Conservation (phyloP, 2,888 invertebrate genomes). For the Platypus cylindrus region DNA sequence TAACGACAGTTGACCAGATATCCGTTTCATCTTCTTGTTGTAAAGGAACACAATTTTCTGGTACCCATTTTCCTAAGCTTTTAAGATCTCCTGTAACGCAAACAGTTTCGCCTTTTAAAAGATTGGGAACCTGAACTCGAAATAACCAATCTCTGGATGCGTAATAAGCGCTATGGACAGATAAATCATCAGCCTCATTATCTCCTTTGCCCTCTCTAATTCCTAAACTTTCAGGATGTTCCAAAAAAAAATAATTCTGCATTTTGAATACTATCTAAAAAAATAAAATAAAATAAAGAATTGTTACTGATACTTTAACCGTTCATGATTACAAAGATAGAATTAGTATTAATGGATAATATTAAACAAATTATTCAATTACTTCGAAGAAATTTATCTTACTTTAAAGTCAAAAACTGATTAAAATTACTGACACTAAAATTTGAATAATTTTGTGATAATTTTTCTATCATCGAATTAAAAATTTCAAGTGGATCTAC, state of each 20-base stretch:
- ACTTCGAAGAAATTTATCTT: too few relatives aligned
- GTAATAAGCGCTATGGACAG: slow-evolving; percentile 16
- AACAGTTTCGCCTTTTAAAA: slow-evolving; percentile 49
- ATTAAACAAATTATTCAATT: too few relatives aligned
- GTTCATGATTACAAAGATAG: too few relatives aligned
- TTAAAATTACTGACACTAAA: too few relatives aligned
- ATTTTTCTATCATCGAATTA: too few relatives aligned
- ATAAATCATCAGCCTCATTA: slow-evolving; percentile 10
- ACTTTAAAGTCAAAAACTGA: too few relatives aligned
- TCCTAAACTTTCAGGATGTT: slow-evolving; percentile 38
- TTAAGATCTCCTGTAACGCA: slow-evolving; percentile 57
- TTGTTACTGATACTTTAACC: too few relatives aligned
- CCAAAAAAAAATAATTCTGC: slow-evolving; percentile 55
- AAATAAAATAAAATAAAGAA: too few relatives aligned
- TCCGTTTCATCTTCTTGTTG: slow-evolving; percentile 36
- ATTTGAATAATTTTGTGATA: too few relatives aligned
- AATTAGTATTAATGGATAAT: too few relatives aligned
- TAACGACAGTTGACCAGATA: slow-evolving; percentile 51
- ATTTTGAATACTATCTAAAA: too few relatives aligned
- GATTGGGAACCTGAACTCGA: slow-evolving; percentile 39
- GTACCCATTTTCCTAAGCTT: slow-evolving; percentile 61
- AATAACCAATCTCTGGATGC: slow-evolving; percentile 38
- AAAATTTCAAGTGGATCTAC: too few relatives aligned
- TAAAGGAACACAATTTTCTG: slow-evolving; percentile 45
- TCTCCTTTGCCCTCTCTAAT: slow-evolving; percentile 28